Conservation (phyloP, 2,797 vertebrate genomes). For the Tokudaia muenninki region DNA sequence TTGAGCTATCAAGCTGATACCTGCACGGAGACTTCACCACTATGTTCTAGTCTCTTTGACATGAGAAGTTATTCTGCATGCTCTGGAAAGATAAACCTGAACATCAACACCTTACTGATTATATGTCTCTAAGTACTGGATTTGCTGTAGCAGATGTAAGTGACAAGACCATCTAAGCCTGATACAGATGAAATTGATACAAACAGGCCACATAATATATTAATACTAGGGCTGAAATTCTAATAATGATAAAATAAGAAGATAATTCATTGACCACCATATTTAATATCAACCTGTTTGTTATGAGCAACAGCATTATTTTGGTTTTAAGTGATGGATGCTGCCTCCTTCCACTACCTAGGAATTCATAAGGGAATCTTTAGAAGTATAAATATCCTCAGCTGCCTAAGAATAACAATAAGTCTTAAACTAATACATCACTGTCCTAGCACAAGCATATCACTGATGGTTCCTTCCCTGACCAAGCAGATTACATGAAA, state of each 20-base stretch:
- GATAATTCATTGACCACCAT: not conserved
- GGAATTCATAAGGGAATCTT: not conserved
- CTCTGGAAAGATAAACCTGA: not conserved
- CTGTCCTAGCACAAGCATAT: not conserved
- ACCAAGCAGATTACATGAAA: not conserved
- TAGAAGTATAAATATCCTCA: not conserved
- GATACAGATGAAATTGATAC: slow-evolving; percentile 18
- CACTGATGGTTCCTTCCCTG: not conserved
- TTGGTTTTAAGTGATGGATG: not conserved
- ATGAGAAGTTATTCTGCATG: not conserved
- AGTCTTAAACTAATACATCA: slow-evolving; percentile 8
- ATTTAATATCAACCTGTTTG: not conserved
- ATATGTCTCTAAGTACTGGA: not conserved
- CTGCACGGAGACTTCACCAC: not conserved
- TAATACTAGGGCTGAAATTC: not conserved
- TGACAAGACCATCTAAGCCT: not conserved
- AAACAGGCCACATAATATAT: not conserved
- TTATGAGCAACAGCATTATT: slow-evolving; percentile 13
- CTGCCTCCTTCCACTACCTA: not conserved
- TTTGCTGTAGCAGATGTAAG: not conserved
- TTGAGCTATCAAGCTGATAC: not conserved
- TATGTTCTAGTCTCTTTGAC: not conserved
- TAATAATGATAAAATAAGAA: slow-evolving; percentile 35
- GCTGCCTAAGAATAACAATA: not conserved
- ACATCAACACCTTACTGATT: not conserved